Evolutionary conservation across 2,888 invertebrate genomes (phyloP), one percentile per base, ranked within the genome.

Genomic region (Polietes domitor): DNA sequence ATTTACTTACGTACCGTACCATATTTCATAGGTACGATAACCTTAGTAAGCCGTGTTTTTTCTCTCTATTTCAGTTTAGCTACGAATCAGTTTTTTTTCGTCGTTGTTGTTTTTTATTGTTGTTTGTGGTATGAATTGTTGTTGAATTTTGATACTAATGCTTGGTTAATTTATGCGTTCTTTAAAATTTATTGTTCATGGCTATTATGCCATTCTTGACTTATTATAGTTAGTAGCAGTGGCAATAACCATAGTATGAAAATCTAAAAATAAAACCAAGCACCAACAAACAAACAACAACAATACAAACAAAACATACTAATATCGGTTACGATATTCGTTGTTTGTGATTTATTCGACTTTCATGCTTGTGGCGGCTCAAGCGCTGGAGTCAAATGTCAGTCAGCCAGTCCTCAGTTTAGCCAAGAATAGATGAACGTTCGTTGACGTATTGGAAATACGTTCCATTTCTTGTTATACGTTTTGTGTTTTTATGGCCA

Each of bases 121-220:
- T 24, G 58, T 4, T 5, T 47, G 15, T 47, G 47, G n/a, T 47
- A 47, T n/a, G n/a, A n/a, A n/a, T n/a, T n/a, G n/a, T n/a, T n/a
- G n/a, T n/a, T n/a, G n/a, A n/a, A n/a, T n/a, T n/a, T n/a, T n/a
- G n/a, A n/a, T n/a, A 47, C 47, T 47, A 47, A 47, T 47, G 47
- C n/a, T 47, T 53, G 26, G 32, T 65, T 84, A 81, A 81, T 81
- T 79, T 79, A 81, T 84, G 32, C 78, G 76, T 84, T 84, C 78
- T 84, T 81, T 76, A 32, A 68, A 58, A 72, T 76, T 32, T n/a
- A 68, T 68, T 79, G 63, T 81, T 84, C 84, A 84, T 72, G 84
- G 84, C 78, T 81, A 73, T 73, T 61, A 41, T 43, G 17, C 58
- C 63, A 77, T 21, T 58, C 41, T 43, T 55, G 28, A 53, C 19